Evolutionary conservation across 2,888 invertebrate species (phyloP), one percentile per base, ranked within the genome.

Genomic region (Drosophila siamana): DNA sequence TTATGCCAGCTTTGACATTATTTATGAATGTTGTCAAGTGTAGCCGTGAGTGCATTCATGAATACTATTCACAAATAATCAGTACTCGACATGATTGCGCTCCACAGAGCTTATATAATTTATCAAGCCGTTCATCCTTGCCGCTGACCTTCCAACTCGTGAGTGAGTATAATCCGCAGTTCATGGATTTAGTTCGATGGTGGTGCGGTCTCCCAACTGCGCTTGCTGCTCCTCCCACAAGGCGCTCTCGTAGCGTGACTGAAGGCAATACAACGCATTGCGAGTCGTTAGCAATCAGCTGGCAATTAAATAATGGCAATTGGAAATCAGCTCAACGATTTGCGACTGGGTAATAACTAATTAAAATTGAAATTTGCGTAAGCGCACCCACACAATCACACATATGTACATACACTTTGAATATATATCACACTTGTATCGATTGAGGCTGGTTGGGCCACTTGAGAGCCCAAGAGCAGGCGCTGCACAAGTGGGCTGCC

Each of bases 361-460:
- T 74, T 67, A 79, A 73, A 80, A 70, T 60, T 72, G 50, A 74
- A 72, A 76, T 76, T 75, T 76, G 75, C 75, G 69, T 75, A 75
- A 75, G 76, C 70, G 70, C 70, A 24, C 7, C 46, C 22, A 36
- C 9, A 26, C 30, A 48, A 16, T 16, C 43, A 55, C n/a, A 22
- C 19, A 26, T n/a, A n/a, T n/a, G n/a, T n/a, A n/a, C 13, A 40
- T 8, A 36, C 38, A 44, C 72, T 74, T 75, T 74, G 70, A 70
- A 70, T 74, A 74, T 74, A 70, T 74, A 74, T 74, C 75, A 75
- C 75, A 75, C 71, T 68, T 62, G 72, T 80, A 80, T 83, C 61
- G 78, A 80, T 82, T 82, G 74, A 69, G 78, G 71, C 84, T 72
- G 80, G 54, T 62, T 83, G 72, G 80, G 54, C 64, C 86, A 85